Base-by-base conservation (phyloP, 2,888 invertebrate genomes). In the Xestia sexstrigata region DNA sequence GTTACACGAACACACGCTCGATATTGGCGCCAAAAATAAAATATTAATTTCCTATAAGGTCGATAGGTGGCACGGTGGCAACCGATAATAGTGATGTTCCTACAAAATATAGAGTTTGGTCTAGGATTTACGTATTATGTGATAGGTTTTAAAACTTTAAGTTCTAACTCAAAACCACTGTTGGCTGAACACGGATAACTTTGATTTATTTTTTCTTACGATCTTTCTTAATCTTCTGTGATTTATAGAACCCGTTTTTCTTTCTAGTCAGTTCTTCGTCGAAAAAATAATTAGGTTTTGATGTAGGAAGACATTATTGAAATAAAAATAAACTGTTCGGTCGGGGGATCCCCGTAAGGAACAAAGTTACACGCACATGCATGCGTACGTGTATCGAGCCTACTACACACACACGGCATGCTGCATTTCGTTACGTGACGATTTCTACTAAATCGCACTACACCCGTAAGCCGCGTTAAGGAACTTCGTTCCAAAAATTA, bases 1-100 rank as follows among this genome's bases (percentile, higher is more conserved):
- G 88, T 84, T 90, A 92, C 95, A 94, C 94, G 95, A 94, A 94
- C 89, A 89, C 90, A 88, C 88, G 89, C 83, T 87, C 87, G 83
- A 88, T 91, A 91, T 93, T 89, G 91, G 89, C 79, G 90, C 94
- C 95, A 95, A 93, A 95, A 95, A 95, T 95, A 95, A 95, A 95
- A 94, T 93, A 93, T 95, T 95, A 95, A 95, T 95, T 95, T 94
- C 93, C 95, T 92, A 91, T 93, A 91, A 92, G 91, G 92, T 92
- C 85, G 91, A 86, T 88, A 91, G 90, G 92, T 93, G 92, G 93
- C 91, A 90, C 91, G 90, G 86, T 88, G 91, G 90, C 90, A 92
- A 93, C 93, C 91, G 90, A 87, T 88, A 84, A 78, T 81, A 72
- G 81, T 83, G 88, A 91, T 90, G 90, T 89, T 89, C 82, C 81